These are phyloP conservation scores for Anseranas semipalmata DNA, from an alignment of 2,113 vertebrate species.

Conservation along the genomic window DNA sequence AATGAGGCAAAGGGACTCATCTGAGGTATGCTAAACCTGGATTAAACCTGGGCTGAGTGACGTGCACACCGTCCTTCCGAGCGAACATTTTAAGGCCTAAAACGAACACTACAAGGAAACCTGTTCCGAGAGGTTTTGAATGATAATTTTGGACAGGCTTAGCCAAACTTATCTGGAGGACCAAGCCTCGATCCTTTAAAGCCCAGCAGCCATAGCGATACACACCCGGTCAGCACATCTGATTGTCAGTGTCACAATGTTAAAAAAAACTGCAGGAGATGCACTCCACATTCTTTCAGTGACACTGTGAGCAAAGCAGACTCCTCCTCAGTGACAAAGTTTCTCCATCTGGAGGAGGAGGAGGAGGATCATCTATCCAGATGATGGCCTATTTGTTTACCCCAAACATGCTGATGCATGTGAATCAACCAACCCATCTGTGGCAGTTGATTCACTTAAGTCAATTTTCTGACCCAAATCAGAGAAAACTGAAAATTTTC, in stretches of 20 bases:
- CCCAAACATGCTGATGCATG: not conserved
- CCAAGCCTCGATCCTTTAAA: not conserved
- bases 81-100: not conserved
- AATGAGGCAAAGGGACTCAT: not conserved
- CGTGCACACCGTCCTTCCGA: not conserved
- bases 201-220: not conserved
- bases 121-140: not conserved
- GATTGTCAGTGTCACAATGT: not conserved
- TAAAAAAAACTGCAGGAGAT: not conserved
- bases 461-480: not conserved
- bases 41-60: not conserved
- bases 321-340: not conserved
- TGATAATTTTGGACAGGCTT: not conserved
- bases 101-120: fast-evolving
- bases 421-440: not conserved
- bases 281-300: not conserved
- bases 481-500: not conserved
- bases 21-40: not conserved
- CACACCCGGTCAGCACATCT: not conserved
- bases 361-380: not conserved
- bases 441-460: not conserved
- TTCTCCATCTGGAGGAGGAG: not conserved
- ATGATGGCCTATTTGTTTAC: not conserved
- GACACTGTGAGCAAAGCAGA: not conserved
- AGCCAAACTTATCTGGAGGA: not conserved